Conservation (phyloP, 2,113 vertebrate genomes). For the Tragelaphus imberbis region DNA sequence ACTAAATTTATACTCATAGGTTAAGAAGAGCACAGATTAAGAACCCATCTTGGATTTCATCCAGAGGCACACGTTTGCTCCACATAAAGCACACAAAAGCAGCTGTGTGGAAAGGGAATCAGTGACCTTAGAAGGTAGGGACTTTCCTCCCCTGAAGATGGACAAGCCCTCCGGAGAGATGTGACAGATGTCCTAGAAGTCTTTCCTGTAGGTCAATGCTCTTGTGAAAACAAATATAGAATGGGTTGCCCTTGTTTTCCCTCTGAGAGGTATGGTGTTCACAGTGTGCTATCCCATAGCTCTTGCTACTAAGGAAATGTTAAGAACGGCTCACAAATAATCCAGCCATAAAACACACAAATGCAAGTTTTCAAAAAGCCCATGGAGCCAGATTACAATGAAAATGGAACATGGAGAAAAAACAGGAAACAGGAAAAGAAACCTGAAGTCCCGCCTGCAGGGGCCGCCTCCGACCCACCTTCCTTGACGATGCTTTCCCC, state of each 20-base stretch:
- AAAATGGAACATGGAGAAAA: neutral
- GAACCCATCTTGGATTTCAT: neutral
- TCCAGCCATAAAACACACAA: neutral
- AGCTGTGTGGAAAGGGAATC: neutral
- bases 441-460: neutral
- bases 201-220: neutral
- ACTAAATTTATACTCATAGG: neutral
- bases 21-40: neutral
- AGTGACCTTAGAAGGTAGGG: neutral
- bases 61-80: neutral
- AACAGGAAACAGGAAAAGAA: slow-evolving; percentile 2
- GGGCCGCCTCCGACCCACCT: slow-evolving; percentile 75
- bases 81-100: neutral
- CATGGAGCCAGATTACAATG: neutral
- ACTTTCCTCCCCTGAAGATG: neutral
- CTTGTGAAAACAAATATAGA: neutral
- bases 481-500: slow-evolving; percentile 93
- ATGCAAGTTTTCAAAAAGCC: neutral
- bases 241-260: neutral
- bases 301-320: neutral
- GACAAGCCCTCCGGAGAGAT: neutral
- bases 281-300: neutral
- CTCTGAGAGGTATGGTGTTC: neutral
- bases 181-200: neutral
- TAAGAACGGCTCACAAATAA: neutral